Percentiles rank a stretch among this genome's conserved stretches.
These are phyloP conservation scores for Gymnorhina tibicen DNA, from an alignment of 2,113 vertebrate genomes.

Conservation along the genomic window DNA sequence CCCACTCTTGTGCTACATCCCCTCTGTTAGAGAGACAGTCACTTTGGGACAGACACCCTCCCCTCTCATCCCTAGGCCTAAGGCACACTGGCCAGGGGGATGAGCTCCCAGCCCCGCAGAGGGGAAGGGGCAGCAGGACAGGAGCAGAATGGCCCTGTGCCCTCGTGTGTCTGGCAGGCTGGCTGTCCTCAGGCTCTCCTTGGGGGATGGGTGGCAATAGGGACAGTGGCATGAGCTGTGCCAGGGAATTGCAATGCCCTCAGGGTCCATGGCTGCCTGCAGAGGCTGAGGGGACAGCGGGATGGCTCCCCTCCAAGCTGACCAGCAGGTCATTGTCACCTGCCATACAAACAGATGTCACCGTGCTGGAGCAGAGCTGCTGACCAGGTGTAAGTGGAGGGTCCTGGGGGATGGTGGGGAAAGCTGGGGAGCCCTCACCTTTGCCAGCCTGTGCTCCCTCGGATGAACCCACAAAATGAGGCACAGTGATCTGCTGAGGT, in stretches of 20 bases:
- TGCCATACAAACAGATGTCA: accelerated
- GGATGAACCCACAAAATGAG: background rate
- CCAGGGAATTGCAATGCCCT: accelerated
- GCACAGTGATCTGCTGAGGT: accelerated
- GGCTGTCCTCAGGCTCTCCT: background rate
- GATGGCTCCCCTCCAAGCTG: background rate
- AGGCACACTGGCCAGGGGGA: background rate
- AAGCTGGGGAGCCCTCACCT: background rate
- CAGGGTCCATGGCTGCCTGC: background rate
- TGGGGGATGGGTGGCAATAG: background rate
- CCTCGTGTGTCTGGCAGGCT: accelerated
- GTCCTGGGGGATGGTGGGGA: background rate
- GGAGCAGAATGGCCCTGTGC: background rate
- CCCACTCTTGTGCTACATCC: background rate
- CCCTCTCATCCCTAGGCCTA: background rate
- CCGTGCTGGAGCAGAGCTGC: background rate
- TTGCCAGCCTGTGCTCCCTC: accelerated
- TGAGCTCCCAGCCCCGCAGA: background rate
- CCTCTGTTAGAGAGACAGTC: accelerated
- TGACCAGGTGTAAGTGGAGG: accelerated
- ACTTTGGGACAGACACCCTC: background rate
- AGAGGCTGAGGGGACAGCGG: background rate
- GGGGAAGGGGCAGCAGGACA: background rate
- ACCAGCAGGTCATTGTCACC: background rate
- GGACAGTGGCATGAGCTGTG: background rate